Base-by-base conservation (phyloP, 2,888 invertebrate genomes). In the Odontocerum albicorne region DNA sequence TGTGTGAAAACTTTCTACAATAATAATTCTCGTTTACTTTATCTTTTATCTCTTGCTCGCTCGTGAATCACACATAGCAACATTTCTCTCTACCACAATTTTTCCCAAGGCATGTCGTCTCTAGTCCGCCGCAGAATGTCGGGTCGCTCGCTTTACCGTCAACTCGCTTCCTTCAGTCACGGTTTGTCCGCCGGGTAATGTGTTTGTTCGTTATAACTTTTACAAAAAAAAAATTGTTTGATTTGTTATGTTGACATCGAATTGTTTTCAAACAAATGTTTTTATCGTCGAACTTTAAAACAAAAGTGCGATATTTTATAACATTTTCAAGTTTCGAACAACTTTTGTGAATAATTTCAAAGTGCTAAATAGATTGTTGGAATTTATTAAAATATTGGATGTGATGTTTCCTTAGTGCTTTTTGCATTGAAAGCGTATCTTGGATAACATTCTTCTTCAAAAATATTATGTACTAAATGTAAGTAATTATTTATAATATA, bases 1-100 rank as follows among this genome's bases (percentile, higher is more conserved):
- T 52, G 55, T 59, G 52, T 52, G 55, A 59, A 59, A 59, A 55
- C 59, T 59, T 59, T 59, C 59, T 59, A 59, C 52, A 51, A 55
- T 50, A 38, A 51, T 40, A n/a, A n/a, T 31, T 47, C 40, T 42
- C 33, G 35, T 38, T 36, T 40, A 42, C 21, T 4, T 13, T 16
- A 15, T n/a, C 16, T 13, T 59, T 19, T 27, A 44, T 59, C 54
- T 46, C 50, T 10, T 35, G 52, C 38, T 47, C 17, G 42, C 40
- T 20, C 33, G 17, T 13, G 3, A 4, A 6, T 20, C 10, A 13
- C 16, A n/a, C 4, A 17, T 39, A 39, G n/a, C 16, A 3, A 15
- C 36, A 12, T 52, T 44, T 46, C 43, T 32, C 32, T 55, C 49
- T 19, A 38, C 35, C 44, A 39, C 36, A 27, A 40, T 44, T 52